phyloP scores from a whole-genome alignment of 2,113 vertebrate species.

The Oreocharis arfaki region DNA sequence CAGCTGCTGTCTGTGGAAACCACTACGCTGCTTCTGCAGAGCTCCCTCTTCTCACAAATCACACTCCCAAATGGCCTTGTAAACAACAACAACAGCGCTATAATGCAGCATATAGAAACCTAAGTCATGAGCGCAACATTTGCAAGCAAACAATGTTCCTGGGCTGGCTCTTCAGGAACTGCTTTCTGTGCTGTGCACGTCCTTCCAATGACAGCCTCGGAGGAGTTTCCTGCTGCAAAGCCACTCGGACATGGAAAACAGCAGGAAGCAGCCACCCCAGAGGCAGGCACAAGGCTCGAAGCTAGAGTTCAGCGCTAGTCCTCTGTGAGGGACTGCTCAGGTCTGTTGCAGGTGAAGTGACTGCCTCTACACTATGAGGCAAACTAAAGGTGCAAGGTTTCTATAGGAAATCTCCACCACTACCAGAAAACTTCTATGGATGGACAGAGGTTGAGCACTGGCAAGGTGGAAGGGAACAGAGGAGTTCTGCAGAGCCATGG shows the following conservation, averaged over 20 bases:
- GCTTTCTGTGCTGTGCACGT: background rate
- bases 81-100: background rate
- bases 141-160: background rate
- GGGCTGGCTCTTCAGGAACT: background rate
- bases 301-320: background rate
- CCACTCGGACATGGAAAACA: background rate
- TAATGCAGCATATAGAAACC: background rate
- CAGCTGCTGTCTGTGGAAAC: conserved; percentile 56
- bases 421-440: background rate
- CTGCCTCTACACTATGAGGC: accelerated
- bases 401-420: background rate
- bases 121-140: accelerated
- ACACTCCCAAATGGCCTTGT: conserved; percentile 10
- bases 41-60: conserved; percentile 13
- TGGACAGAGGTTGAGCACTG: background rate
- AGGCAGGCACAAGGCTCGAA: background rate
- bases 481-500: background rate
- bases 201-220: background rate
- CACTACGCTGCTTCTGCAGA: background rate
- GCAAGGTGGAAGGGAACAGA: background rate
- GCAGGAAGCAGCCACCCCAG: background rate
- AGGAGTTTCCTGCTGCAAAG: background rate
- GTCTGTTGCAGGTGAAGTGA: background rate
- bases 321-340: background rate
- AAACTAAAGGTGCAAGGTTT: background rate